These are phyloP conservation scores for Rattus rattus DNA, from an alignment of 2,113 vertebrate genomes.

Conservation along the genomic window DNA sequence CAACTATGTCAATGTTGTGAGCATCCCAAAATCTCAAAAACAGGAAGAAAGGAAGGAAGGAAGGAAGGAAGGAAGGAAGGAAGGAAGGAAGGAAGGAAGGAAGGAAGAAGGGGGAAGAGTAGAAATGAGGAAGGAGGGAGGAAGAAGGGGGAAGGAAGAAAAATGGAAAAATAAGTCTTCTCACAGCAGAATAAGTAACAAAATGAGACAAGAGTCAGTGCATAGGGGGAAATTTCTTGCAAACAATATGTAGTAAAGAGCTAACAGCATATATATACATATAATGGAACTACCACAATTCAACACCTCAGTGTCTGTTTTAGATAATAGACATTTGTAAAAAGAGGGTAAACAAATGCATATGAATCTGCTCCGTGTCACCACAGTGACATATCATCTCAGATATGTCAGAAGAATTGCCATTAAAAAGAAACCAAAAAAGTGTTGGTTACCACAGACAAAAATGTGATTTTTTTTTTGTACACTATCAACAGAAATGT, in stretches of 20 bases:
- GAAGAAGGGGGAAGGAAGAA: neutral
- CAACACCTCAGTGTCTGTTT: neutral
- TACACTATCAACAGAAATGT: neutral
- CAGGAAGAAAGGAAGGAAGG: neutral
- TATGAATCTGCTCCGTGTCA: neutral
- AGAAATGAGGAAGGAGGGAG: neutral
- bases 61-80: neutral
- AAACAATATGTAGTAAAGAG: neutral
- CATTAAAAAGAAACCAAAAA: constrained; percentile 12
- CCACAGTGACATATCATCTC: neutral
- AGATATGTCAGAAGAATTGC: neutral
- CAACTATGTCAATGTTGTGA: neutral
- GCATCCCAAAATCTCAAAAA: neutral
- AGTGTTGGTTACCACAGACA: neutral
- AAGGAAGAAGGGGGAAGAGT: too few species aligned
- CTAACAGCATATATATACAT: neutral
- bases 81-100: neutral
- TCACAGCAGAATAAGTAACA: neutral
- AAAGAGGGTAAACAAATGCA: neutral
- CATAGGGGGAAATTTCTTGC: neutral
- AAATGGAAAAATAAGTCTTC: neutral
- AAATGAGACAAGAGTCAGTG: neutral
- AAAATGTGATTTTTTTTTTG: neutral
- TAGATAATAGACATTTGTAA: neutral
- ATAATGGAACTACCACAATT: neutral